Evolutionary conservation across 2,888 invertebrate species (phyloP), one percentile per base, ranked within the genome.

Genomic region (Xestoiulus laeticollis): DNA sequence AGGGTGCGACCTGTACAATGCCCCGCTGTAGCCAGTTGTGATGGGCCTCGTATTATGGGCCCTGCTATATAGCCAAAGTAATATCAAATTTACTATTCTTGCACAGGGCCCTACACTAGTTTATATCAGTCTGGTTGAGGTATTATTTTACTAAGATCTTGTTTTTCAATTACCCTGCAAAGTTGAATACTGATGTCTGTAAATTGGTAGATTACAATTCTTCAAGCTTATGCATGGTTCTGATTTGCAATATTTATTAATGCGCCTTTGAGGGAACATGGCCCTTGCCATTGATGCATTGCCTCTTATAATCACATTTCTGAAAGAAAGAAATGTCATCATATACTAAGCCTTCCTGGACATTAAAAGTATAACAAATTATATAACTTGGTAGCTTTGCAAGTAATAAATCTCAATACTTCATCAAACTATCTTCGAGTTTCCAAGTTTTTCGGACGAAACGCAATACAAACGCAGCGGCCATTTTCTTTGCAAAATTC

Each of bases 101-200:
- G n/a, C n/a, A n/a, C n/a, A n/a, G n/a, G n/a, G n/a, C n/a, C n/a
- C n/a, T n/a, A n/a, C n/a, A n/a, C n/a, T n/a, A 8, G 48, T 16
- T 48, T 48, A 48, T 48, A 48, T 48, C n/a, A 16, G 14, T 2
- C 19, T 48, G 19, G 48, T 43, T n/a, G n/a, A n/a, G n/a, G n/a
- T n/a, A n/a, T n/a, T 43, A 43, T 43, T 43, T 43, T 43, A 8
- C 12, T 43, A 43, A 43, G 5, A 4, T 59, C 4, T 22, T 59
- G 16, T 78, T 78, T 78, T 30, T 16, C 16, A 78, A 22, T 22
- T 78, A 78, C 78, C 78, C 78, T 78, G 78, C 78, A 78, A 78
- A 78, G 78, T 78, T 26, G 78, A 78, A 30, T 78, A 78, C 16
- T 78, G 78, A 14, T 78, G 14, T 14, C 3, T 68, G 78, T 16